These are phyloP conservation scores for Lynx canadensis DNA, from an alignment of 2,113 vertebrate species.

Conservation along the genomic window DNA sequence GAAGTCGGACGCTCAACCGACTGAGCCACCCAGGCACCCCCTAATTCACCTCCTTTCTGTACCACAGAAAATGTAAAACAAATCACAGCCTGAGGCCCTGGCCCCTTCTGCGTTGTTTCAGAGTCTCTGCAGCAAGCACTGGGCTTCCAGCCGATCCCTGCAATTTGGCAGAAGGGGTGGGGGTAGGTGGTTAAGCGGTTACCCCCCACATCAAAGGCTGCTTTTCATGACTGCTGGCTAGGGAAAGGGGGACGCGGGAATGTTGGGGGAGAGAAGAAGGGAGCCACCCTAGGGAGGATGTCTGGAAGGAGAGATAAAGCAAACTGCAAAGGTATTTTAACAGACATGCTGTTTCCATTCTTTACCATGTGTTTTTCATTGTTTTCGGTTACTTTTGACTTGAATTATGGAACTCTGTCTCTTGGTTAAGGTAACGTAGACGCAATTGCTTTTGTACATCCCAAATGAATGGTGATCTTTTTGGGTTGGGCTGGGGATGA, in stretches of 20 bases:
- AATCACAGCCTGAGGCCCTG: background rate
- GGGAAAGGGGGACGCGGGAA: background rate
- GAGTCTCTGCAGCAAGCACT: background rate
- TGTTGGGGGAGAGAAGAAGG: background rate
- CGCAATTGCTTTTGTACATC: background rate
- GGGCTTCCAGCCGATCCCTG: background rate
- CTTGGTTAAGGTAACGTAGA: slow-evolving; percentile 2
- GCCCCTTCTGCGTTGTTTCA: background rate
- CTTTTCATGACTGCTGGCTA: background rate
- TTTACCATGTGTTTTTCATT: slow-evolving; percentile 28
- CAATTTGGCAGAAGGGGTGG: background rate
- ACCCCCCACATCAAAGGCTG: background rate
- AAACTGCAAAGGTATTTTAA: slow-evolving; percentile 21
- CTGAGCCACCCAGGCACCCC: too few species aligned
- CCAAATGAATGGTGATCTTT: background rate
- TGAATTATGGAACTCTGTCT: background rate
- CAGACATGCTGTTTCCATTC: background rate
- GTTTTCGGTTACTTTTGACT: background rate
- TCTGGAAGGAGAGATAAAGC: slow-evolving; percentile 13
- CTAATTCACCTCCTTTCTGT: background rate
- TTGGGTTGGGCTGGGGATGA: background rate
- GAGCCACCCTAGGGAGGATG: background rate
- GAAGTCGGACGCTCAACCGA: too few species aligned
- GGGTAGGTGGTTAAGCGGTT: background rate
- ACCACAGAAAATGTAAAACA: background rate